A percentile compares a stretch with the other conserved stretches of the same genome.
Evolutionary conservation across 2,888 invertebrate genomes (phyloP).

Genomic region (Dasysyrphus albostriatus): DNA sequence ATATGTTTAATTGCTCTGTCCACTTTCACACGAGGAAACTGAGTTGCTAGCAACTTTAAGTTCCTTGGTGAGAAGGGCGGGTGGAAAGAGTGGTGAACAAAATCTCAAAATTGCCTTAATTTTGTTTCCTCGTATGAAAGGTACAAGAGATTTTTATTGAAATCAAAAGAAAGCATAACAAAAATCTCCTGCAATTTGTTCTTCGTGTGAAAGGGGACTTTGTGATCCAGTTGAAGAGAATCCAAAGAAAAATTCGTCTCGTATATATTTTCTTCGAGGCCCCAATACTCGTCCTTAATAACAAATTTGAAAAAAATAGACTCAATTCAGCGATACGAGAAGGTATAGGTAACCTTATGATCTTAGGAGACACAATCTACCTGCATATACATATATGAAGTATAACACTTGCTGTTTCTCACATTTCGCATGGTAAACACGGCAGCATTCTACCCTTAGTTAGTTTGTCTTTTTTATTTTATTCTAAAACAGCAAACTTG

Average conservation of each 20-base stretch:
- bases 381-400: neutral
- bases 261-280: neutral
- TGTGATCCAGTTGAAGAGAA: neutral
- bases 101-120: no score
- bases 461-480: neutral
- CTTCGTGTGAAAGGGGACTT: no score
- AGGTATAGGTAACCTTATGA: conserved; percentile 22
- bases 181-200: no score
- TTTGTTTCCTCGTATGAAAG: no score
- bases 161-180: no score
- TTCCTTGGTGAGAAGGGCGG: no score
- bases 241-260: neutral
- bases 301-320: neutral
- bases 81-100: no score
- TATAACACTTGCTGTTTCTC: conserved; percentile 63
- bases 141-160: no score
- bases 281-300: neutral
- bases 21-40: no score
- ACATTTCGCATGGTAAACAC: conserved; percentile 44
- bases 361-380: conserved; percentile 1
- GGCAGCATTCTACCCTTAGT: conserved; percentile 33
- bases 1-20: no score
- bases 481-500: conserved; percentile 62
- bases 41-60: no score
- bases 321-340: neutral